phyloP scores from a whole-genome alignment of 2,113 vertebrate genomes.

The Anoplopoma fimbria region DNA sequence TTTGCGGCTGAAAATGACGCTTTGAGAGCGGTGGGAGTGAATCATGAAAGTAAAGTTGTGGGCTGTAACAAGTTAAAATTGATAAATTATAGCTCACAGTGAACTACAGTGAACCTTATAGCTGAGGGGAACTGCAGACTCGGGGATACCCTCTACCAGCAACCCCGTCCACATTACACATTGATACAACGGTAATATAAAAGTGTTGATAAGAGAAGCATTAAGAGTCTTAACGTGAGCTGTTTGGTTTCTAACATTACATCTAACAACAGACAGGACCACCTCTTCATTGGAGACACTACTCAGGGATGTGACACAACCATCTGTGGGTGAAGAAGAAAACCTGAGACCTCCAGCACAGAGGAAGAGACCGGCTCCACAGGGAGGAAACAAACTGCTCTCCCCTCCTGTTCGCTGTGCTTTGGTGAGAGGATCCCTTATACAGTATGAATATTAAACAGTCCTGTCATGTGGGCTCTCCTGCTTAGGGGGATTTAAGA shows the following conservation, averaged over 20 bases:
- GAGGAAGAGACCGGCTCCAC: slow-evolving; percentile 52
- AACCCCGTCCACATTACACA: neutral
- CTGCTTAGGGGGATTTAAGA: slow-evolving; percentile 70
- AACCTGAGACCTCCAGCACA: slow-evolving; percentile 38
- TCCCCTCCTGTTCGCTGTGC: slow-evolving; percentile 51
- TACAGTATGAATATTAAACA: slow-evolving; percentile 76
- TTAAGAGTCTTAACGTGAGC: neutral
- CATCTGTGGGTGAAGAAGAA: slow-evolving; percentile 52
- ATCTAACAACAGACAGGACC: slow-evolving; percentile 3
- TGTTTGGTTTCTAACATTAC: neutral
- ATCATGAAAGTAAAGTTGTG: neutral
- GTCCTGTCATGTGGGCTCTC: slow-evolving; percentile 57
- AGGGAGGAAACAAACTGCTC: slow-evolving; percentile 52
- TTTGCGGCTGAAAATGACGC: neutral
- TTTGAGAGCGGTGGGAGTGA: neutral
- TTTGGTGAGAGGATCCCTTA: slow-evolving; percentile 48
- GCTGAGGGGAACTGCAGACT: neutral
- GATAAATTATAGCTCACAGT: neutral
- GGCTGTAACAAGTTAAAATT: neutral
- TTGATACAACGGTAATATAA: neutral
- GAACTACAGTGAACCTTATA: too few relatives aligned
- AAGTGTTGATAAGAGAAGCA: neutral
- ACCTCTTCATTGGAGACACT: slow-evolving; percentile 15
- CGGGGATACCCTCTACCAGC: neutral
- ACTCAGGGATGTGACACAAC: slow-evolving; percentile 39